phyloP scores from a whole-genome alignment of 2,113 vertebrate species.

The Phalacrocorax carbo region DNA sequence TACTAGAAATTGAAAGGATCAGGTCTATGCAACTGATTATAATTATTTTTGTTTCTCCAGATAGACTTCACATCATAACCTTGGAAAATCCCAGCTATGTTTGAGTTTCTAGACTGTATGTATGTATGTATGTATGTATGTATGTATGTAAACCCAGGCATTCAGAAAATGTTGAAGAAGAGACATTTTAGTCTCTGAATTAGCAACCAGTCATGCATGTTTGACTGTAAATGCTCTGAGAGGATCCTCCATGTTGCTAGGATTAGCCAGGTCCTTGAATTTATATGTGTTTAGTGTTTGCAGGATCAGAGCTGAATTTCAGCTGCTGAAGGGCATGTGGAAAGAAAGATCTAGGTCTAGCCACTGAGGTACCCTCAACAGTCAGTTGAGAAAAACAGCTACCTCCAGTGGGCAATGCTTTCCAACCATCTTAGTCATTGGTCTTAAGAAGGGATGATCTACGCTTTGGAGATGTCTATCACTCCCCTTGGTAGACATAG shows the following conservation, averaged over 20 bases:
- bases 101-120: too few relatives aligned
- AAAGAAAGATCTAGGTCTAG: neutral
- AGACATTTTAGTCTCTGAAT: neutral
- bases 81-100: neutral
- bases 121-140: too few relatives aligned
- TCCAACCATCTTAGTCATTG: neutral
- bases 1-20: neutral
- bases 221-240: neutral
- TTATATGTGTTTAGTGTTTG: neutral
- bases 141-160: neutral
- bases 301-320: neutral
- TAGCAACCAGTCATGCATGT: neutral
- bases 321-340: neutral
- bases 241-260: neutral
- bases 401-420: neutral
- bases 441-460: neutral
- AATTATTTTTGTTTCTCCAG: neutral
- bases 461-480: neutral
- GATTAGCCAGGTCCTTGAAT: neutral
- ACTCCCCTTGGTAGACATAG: neutral
- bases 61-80: neutral
- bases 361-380: neutral
- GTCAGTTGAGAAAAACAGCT: neutral
- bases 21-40: neutral
- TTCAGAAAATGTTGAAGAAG: neutral